Percentiles rank a stretch among this genome's conserved stretches.
These are phyloP conservation scores for Enchytraeus crypticus DNA, from an alignment of 2,888 invertebrate genomes.

Conservation along the genomic window DNA sequence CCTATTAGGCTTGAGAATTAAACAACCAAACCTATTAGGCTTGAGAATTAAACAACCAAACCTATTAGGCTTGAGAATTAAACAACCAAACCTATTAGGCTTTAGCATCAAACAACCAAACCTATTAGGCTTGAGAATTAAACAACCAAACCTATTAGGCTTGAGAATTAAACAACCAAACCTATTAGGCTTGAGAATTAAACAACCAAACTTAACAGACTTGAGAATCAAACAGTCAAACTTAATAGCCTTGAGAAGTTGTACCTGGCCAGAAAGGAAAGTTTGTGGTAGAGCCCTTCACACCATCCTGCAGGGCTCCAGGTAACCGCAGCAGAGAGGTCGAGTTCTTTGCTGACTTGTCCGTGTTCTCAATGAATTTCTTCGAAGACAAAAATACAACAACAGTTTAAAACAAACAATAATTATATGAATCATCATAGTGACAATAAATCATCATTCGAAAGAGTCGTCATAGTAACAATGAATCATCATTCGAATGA, in stretches of 20 bases:
- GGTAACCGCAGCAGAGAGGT: constrained; percentile 72
- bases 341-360: constrained; percentile 58
- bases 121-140: too few relatives aligned
- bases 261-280: constrained; percentile 76
- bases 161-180: too few relatives aligned
- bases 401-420: constrained; percentile 20
- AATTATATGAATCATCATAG: constrained; percentile 44
- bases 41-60: too few relatives aligned
- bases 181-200: neutral
- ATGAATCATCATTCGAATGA: too few relatives aligned
- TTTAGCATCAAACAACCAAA: too few relatives aligned
- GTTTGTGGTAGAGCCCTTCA: constrained; percentile 68
- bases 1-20: too few relatives aligned
- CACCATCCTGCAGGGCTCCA: constrained; percentile 60
- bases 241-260: neutral
- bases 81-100: too few relatives aligned
- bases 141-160: too few relatives aligned
- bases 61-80: too few relatives aligned
- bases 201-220: neutral
- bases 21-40: too few relatives aligned
- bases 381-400: neutral
- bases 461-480: too few relatives aligned
- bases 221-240: neutral
- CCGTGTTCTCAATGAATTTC: constrained; percentile 31
- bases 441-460: too few relatives aligned